These are phyloP conservation scores for Neofelis nebulosa DNA, from an alignment of 2,113 vertebrate species.

Conservation along the genomic window DNA sequence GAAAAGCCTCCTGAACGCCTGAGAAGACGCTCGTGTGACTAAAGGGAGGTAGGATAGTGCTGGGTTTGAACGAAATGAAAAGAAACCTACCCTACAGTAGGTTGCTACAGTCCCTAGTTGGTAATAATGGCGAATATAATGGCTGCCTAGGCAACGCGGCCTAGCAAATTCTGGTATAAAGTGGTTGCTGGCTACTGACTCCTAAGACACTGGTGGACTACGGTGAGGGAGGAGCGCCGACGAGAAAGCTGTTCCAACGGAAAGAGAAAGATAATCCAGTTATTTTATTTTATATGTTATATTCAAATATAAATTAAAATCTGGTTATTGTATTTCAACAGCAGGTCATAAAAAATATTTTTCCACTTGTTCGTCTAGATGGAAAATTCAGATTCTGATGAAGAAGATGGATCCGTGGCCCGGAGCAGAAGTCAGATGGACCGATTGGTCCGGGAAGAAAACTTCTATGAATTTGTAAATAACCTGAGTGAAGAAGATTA, in stretches of 20 bases:
- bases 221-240: rapidly evolving
- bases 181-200: background rate
- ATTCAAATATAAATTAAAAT: background rate
- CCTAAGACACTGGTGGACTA: background rate
- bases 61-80: background rate
- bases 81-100: background rate
- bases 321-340: background rate
- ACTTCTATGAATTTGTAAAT: slow-evolving; percentile 94
- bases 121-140: no score
- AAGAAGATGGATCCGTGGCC: slow-evolving; percentile 89
- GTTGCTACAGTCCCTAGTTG: no score
- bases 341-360: slow-evolving; percentile 24
- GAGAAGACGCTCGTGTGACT: background rate
- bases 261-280: background rate
- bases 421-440: slow-evolving; percentile 89
- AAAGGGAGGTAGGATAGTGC: background rate
- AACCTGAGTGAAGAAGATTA: slow-evolving; percentile 94
- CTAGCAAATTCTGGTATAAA: rapidly evolving
- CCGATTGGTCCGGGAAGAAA: slow-evolving; percentile 90
- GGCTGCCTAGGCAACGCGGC: background rate
- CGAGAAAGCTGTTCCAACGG: rapidly evolving
- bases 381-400: slow-evolving; percentile 91
- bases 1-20: background rate
- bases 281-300: background rate
- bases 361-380: slow-evolving; percentile 76